Evolutionary conservation across 2,888 invertebrate species (phyloP), one percentile per base, ranked within the genome.

Genomic region (Maniola hyperantus): DNA sequence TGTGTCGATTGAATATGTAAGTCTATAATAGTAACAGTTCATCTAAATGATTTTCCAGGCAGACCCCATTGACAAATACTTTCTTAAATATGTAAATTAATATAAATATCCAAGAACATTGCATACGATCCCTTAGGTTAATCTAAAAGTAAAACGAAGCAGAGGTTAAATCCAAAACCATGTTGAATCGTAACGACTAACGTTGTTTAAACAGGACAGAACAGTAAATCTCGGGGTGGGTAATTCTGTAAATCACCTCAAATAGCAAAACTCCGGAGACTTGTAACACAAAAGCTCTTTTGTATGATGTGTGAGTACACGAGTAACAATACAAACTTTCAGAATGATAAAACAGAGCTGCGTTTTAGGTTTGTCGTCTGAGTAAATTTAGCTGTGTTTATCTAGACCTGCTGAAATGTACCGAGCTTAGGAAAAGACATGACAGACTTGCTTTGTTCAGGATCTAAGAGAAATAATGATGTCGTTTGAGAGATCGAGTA

Each of bases 171-270:
- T 36, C 20, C 36, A 36, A 61, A 50, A n/a, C 36, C 13, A 33
- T 33, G 60, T 20, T 39, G 5, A 39, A n/a, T 20, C 6, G 36
- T 51, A 33, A 20, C 44, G 6, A 13, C 39, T 11, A 6, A 11
- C 39, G 39, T 39, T 59, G 46, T 59, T 59, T 61, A 18, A 11
- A 61, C 11, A 61, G 61, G 61, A 61, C 61, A 39, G 48, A 50
- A 48, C 2, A 51, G 50, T 61, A 61, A 61, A 61, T 61, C 51
- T 51, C 20, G n/a, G 39, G 13, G 36, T 36, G 20, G 11, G 51
- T 61, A 61, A 50, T 61, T 51, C 39, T 39, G 61, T 61, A 61
- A 50, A 61, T 50, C 13, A 50, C 36, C 39, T 50, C 61, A 51
- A 61, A 61, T 42, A 57, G 20, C 39, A 42, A 57, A 57, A 57